phyloP scores from a whole-genome alignment of 2,888 invertebrate species.

The Caenorhabditis afra region DNA sequence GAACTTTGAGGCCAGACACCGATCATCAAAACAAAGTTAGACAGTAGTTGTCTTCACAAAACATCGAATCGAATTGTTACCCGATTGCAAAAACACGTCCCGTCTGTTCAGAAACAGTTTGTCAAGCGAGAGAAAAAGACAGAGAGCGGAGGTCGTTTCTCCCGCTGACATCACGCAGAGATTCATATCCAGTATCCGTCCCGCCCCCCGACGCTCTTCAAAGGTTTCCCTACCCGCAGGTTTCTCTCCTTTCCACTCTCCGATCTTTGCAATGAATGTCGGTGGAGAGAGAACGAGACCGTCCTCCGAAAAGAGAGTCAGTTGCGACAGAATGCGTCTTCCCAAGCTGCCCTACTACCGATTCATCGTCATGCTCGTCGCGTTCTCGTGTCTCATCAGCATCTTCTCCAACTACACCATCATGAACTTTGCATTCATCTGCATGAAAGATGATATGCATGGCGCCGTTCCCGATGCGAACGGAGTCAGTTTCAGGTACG shows the following conservation, averaged over 20 bases:
- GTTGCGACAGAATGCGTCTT: slow-evolving; percentile 17
- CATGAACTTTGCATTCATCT: slow-evolving; percentile 55
- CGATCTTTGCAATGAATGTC: slow-evolving; percentile 10
- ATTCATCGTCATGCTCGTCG: slow-evolving; percentile 46
- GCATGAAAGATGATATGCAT: slow-evolving; percentile 49
- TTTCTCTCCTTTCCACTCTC: neutral
- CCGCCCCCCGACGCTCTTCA: neutral
- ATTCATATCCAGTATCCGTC: neutral
- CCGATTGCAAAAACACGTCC: neutral
- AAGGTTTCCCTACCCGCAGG: no score
- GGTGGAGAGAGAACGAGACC: slow-evolving; percentile 3
- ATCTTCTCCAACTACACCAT: slow-evolving; percentile 56
- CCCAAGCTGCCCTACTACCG: slow-evolving; percentile 48
- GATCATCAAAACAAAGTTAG: slow-evolving; percentile 26
- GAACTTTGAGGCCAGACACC: neutral
- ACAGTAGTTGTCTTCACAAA: neutral
- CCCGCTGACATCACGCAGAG: neutral
- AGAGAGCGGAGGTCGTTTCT: slow-evolving; percentile 5
- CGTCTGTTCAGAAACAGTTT: slow-evolving; percentile 14
- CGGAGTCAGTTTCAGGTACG: slow-evolving; percentile 22
- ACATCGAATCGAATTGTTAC: neutral
- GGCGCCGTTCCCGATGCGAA: slow-evolving; percentile 29
- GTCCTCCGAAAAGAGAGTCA: neutral
- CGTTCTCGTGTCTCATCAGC: slow-evolving; percentile 51
- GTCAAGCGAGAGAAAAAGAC: slow-evolving; percentile 2